A percentile compares a stretch with the other conserved stretches of the same genome.
phyloP scores from a whole-genome alignment of 92 coral and sea anemone species.

The Epizoanthus fatuus region DNA sequence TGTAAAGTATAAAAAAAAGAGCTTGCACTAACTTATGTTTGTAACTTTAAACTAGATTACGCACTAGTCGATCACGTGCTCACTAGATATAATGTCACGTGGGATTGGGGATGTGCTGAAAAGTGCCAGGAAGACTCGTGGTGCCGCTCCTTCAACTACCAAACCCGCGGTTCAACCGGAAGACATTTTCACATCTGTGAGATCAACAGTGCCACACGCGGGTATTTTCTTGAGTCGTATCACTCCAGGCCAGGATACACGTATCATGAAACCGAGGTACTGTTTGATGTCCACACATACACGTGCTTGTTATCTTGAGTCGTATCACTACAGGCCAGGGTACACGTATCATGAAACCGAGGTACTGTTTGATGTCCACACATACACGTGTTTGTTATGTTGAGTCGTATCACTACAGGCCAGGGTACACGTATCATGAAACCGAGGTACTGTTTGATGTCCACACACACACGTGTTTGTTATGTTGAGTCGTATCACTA shows the following conservation, averaged over 20 bases:
- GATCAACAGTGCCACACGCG: neutral
- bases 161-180: slow-evolving; percentile 1
- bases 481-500: neutral
- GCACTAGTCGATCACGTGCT: neutral
- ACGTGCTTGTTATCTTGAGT: neutral
- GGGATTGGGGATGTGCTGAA: slow-evolving; percentile 3
- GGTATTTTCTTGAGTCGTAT: neutral
- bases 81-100: neutral
- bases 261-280: neutral
- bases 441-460: too few species aligned
- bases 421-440: neutral
- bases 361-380: too few species aligned
- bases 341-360: too few species aligned
- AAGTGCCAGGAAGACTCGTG: neutral
- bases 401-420: neutral
- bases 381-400: too few species aligned
- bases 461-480: too few species aligned
- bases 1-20: too few species aligned
- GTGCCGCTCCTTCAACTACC: slow-evolving; percentile 8
- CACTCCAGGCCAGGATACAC: neutral
- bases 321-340: too few species aligned
- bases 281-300: too few species aligned
- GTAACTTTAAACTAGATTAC: neutral
- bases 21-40: too few species aligned
- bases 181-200: neutral